Percentiles rank a stretch among this genome's conserved stretches.
phyloP scores from a whole-genome alignment of 2,113 vertebrate genomes.

The Lipophrys pholis region DNA sequence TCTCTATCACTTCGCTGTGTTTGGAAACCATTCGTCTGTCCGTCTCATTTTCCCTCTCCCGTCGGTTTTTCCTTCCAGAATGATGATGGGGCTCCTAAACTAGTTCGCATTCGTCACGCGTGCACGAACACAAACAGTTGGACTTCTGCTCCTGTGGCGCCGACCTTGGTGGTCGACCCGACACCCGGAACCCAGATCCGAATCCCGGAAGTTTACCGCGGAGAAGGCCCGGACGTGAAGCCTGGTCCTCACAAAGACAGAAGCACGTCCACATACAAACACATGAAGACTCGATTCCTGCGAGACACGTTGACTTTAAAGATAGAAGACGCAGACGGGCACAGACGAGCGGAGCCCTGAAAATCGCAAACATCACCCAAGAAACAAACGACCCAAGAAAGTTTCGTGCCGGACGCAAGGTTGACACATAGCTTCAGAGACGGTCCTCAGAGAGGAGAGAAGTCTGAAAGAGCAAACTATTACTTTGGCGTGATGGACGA shows the following conservation, averaged over 20 bases:
- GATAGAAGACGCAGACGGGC: conserved; percentile 20
- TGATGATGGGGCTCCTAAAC: neutral
- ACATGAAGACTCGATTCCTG: neutral
- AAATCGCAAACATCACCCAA: conserved; percentile 9
- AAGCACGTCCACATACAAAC: neutral
- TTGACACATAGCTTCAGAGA: neutral
- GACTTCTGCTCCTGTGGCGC: too few species aligned
- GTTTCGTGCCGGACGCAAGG: too few species aligned
- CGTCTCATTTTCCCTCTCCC: conserved; percentile 29
- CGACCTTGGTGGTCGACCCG: too few species aligned
- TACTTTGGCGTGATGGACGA: conserved; percentile 54
- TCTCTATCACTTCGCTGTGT: conserved; percentile 31
- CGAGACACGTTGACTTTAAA: conserved; percentile 29
- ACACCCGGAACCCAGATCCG: neutral
- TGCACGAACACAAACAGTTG: too few species aligned
- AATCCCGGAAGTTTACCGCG: neutral
- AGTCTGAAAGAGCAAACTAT: conserved; percentile 17
- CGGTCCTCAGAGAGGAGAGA: conserved; percentile 6
- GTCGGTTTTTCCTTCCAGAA: conserved; percentile 20
- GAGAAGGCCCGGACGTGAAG: neutral
- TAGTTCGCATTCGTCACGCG: conserved; percentile 20
- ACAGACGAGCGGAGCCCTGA: neutral
- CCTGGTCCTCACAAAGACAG: neutral
- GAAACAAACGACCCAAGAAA: too few species aligned
- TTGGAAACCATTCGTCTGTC: conserved; percentile 28